Conservation (phyloP, 1,140 invertebrate genomes). For the Saccostrea echinata region DNA sequence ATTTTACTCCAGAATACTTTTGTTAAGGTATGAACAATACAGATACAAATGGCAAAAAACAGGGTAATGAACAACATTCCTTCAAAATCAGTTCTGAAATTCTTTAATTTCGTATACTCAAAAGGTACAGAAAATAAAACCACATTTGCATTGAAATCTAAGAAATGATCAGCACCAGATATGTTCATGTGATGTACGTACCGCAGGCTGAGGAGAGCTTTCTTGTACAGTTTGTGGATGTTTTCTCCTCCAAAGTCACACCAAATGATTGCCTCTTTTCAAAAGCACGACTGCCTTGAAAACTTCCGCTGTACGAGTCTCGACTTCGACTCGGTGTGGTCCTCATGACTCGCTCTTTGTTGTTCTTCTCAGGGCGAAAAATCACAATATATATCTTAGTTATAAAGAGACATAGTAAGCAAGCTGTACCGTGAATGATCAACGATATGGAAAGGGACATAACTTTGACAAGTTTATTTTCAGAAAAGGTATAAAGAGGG, state of each 20-base stretch:
- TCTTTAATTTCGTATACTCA: no score
- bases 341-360: slow-evolving; percentile 52
- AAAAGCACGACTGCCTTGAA: background rate
- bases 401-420: slow-evolving; percentile 63
- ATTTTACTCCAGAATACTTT: no score
- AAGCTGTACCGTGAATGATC: slow-evolving; percentile 63
- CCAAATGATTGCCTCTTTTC: background rate
- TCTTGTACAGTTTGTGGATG: background rate
- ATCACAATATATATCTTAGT: slow-evolving; percentile 80
- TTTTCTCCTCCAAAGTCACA: slow-evolving; percentile 7
- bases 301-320: background rate
- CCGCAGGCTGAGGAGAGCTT: background rate
- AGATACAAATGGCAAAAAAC: no score
- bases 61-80: no score
- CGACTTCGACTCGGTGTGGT: background rate
- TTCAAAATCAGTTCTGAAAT: no score
- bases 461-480: slow-evolving; percentile 54
- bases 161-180: no score
- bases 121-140: no score
- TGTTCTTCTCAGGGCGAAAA: slow-evolving; percentile 49
- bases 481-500: slow-evolving; percentile 66
- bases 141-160: no score
- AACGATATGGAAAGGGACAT: slow-evolving; percentile 63
- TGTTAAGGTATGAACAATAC: no score
- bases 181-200: background rate